Evolutionary conservation across 23 tunicate species (phyloP), one percentile per base, ranked within the genome.

Genomic region (Trididemnum clinides): DNA sequence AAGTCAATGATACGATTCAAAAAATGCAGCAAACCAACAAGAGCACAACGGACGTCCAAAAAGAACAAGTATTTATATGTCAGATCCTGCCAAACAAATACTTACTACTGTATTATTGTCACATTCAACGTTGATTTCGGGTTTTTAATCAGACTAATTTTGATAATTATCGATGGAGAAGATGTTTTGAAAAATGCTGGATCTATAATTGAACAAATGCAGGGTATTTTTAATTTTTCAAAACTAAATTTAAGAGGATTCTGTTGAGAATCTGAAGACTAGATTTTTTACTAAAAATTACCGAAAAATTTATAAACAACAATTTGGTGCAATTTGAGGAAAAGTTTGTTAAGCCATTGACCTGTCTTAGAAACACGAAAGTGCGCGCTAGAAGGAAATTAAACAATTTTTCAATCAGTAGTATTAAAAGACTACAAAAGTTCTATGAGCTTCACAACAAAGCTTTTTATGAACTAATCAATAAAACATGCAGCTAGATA

Each of bases 161-260:
- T 86, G 31, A 64, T 78, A 26, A 78, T 86, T 28, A 44, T 86
- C 1, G 72, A 86, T 33, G 90, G 90, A 2, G 85, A 86, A 0
- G 28, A 64, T 1, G 64, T 78, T 6, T 1, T 78, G 6, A 33
- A 64, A 64, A 22, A 64, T 30, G 78, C 90, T 20, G 90, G 90
- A 44, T 5, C 54, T 33, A 39, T 86, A 19, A 57, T 86, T 4
- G 90, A 86, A 44, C 23, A 86, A 64, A 30, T 86, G 5, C 90
- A 78, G 64, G 85, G 49, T 28, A 78, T 78, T 65, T 12, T 86
- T 12, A 85, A 69, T 10, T 32, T 86, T 1, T 85, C 90, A 64
- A 86, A 86, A 59, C 77, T 86, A 33, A 0, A 78, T 18, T 32
- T 37, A 78, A 33, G 78, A 78, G 31, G 90, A 86, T 44, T 86